These are phyloP conservation scores for Epizoanthus rinbou DNA, from an alignment of 92 coral and sea anemone species.

Conservation along the genomic window DNA sequence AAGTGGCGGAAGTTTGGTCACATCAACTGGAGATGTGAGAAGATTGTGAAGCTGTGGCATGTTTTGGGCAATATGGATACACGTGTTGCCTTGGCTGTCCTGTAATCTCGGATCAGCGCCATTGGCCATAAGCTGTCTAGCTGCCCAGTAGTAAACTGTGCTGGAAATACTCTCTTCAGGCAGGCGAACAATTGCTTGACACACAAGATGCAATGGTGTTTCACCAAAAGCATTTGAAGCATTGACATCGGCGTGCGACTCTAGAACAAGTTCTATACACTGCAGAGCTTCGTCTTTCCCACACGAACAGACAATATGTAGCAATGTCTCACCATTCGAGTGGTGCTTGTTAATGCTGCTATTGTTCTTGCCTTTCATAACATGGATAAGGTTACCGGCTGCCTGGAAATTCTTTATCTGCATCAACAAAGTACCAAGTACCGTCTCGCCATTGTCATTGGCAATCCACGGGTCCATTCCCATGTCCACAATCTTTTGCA, in stretches of 20 bases:
- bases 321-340: slow-evolving; percentile 22
- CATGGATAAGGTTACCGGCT: background rate
- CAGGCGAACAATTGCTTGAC: background rate
- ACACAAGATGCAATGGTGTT: slow-evolving; percentile 23
- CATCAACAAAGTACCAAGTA: slow-evolving; percentile 9
- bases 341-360: slow-evolving; percentile 5
- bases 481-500: slow-evolving; percentile 15
- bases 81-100: background rate
- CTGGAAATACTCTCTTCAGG: background rate
- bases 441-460: slow-evolving; percentile 7
- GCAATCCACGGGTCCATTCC: slow-evolving; percentile 46
- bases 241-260: slow-evolving; percentile 14
- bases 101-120: slow-evolving; percentile 16
- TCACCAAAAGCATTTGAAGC: background rate
- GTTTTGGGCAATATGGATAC: background rate
- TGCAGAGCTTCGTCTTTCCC: slow-evolving; percentile 18
- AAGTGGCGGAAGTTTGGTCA: background rate
- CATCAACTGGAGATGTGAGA: slow-evolving; percentile 1
- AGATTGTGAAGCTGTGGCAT: background rate
- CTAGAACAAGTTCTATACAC: slow-evolving; percentile 4
- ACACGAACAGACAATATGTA: slow-evolving; percentile 16
- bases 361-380: slow-evolving; percentile 29
- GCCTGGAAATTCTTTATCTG: background rate
- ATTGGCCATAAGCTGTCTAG: background rate
- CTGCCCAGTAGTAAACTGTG: background rate